Evolutionary conservation across 2,113 vertebrate genomes (phyloP).

Genomic region (Suricata suricatta): DNA sequence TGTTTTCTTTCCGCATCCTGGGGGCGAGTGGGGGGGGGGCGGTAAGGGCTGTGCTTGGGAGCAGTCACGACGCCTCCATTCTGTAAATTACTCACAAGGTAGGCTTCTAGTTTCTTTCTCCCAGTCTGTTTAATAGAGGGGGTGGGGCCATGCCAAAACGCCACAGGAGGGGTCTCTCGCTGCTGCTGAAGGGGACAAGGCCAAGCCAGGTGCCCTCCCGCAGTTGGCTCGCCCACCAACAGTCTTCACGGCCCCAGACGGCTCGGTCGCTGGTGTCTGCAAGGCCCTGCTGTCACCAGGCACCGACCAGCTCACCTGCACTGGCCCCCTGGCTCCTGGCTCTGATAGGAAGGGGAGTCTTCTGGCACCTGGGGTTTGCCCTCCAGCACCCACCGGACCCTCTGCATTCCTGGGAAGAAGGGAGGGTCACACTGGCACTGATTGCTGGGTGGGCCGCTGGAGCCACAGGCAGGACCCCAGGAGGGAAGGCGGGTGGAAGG

Average conservation of each 20-base stretch:
- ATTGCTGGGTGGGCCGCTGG: too few species aligned
- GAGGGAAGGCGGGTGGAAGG: background rate
- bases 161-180: background rate
- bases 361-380: slow-evolving; percentile 81
- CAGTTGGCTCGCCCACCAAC: slow-evolving; percentile 85
- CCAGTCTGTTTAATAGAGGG: background rate
- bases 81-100: background rate
- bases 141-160: background rate
- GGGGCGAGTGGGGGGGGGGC: background rate
- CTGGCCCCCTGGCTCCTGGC: slow-evolving; percentile 79
- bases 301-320: slow-evolving; percentile 84
- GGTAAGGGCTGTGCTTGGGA: background rate
- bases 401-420: slow-evolving; percentile 89
- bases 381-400: slow-evolving; percentile 89
- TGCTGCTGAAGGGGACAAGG: background rate
- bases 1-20: background rate
- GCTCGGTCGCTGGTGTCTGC: slow-evolving; percentile 79
- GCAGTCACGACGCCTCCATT: background rate
- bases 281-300: slow-evolving; percentile 81
- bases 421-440: background rate
- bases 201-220: slow-evolving; percentile 78
- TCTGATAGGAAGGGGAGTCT: slow-evolving; percentile 61
- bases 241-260: slow-evolving; percentile 86
- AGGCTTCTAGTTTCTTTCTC: background rate
- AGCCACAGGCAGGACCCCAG: too few species aligned